Evolutionary conservation across 2,113 vertebrate species (phyloP), one percentile per base, ranked within the genome.

Genomic region (Empidonax alnorum): DNA sequence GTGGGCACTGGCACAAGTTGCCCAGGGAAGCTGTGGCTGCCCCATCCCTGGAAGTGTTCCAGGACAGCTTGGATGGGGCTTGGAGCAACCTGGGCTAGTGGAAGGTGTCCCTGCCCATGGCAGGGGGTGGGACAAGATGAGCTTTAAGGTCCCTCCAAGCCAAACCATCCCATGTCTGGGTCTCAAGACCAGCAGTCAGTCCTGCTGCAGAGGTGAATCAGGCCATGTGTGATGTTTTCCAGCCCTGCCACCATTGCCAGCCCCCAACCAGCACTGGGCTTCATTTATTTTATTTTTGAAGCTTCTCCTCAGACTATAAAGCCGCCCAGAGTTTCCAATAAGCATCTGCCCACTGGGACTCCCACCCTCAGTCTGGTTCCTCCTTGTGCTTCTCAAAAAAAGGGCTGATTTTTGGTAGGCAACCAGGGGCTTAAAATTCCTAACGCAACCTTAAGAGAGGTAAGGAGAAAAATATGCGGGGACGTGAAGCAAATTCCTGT

Each of bases 401-500:
- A 17, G 30, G 21, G 49, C 24, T 1, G 12, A 84, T 35, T 17
- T 90, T 91, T 91, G 76, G 94, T 84, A 80, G 90, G 63, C 22
- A 66, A 80, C 55, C 86, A 90, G 67, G 77, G 31, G 80, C 71
- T 84, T 87, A 30, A 71, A 69, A 94, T 93, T 87, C 88, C 81
- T 85, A 81, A 44, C 72, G 81, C 78, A 84, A 46, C 78, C 94
- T 92, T 91, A 30, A 58, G 65, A 93, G 84, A 94, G 87, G 90
- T 87, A 95, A 97, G 92, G 86, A 96, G 90, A 89, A 95, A 96
- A 97, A 90, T 83, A 95, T 92, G 82, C 90, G 62, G 68, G 44
- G 71, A 88, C 7, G 10, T 37, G 81, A 77, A 77, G n/a, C 58
- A 80, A 90, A 97, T 96, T 95, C 87, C 94, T 91, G 42, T 27